phyloP scores from a whole-genome alignment of 2,113 vertebrate genomes.

The Nyctereutes procyonoides region DNA sequence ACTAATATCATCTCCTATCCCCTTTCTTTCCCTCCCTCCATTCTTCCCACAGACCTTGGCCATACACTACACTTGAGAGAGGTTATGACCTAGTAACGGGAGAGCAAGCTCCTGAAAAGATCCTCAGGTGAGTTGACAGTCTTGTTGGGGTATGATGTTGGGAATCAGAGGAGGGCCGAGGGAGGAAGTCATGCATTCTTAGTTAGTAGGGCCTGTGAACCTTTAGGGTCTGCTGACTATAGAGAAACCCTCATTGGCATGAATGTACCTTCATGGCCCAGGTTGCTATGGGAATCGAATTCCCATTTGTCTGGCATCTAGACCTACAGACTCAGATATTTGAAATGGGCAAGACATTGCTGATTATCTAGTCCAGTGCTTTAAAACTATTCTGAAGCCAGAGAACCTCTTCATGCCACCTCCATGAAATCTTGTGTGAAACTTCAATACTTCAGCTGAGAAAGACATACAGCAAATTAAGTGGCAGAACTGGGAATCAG shows the following conservation, averaged over 20 bases:
- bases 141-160: not conserved
- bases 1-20: not conserved
- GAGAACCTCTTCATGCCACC: not conserved
- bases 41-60: slow-evolving; percentile 93
- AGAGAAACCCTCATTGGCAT: not conserved
- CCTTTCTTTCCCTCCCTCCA: not conserved
- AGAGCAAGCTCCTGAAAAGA: slow-evolving; percentile 97
- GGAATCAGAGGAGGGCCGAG: not conserved
- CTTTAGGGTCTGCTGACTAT: not conserved
- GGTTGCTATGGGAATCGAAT: not conserved
- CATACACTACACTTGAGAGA: slow-evolving; percentile 96
- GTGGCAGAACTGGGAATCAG: not conserved
- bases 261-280: not conserved
- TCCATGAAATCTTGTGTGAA: not conserved
- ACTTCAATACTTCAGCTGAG: not conserved
- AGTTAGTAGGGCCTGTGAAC: not conserved
- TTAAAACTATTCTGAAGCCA: slow-evolving; percentile 34
- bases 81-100: slow-evolving; percentile 98
- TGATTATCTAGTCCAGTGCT: not conserved
- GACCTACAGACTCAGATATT: not conserved
- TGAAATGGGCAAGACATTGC: not conserved
- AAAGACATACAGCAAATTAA: slow-evolving; percentile 30
- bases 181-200: not conserved
- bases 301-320: not conserved
- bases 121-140: slow-evolving; percentile 93